Percentiles rank a stretch among this genome's conserved stretches.
Evolutionary conservation across 2,888 invertebrate genomes (phyloP).

Genomic region (Gibbula magus): DNA sequence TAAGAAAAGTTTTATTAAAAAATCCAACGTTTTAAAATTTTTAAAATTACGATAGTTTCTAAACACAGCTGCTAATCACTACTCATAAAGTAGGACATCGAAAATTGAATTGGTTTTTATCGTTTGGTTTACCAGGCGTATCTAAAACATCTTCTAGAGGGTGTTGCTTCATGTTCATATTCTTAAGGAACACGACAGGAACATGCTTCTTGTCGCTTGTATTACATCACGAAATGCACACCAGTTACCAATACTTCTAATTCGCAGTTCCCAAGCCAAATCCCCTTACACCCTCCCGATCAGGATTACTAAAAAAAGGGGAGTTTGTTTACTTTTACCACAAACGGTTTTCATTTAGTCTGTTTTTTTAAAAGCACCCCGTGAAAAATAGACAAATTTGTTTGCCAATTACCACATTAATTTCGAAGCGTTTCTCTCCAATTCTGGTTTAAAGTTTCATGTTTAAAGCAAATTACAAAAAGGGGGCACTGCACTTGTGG

Average conservation of each 20-base stretch:
- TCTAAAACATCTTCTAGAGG: too few species aligned
- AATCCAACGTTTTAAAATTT: too few species aligned
- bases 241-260: not conserved
- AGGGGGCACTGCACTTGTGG: not conserved
- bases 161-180: too few species aligned
- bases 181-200: too few species aligned
- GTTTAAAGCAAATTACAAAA: not conserved
- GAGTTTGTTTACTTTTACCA: slow-evolving; percentile 6
- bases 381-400: slow-evolving; percentile 1
- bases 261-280: not conserved
- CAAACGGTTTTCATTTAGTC: slow-evolving; percentile 6
- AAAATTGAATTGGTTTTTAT: too few species aligned
- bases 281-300: not conserved
- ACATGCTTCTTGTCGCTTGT: not conserved
- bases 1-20: too few species aligned
- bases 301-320: not conserved
- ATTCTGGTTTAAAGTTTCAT: slow-evolving; percentile 1
- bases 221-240: slow-evolving; percentile 2
- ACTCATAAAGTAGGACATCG: too few species aligned
- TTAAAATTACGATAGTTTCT: too few species aligned
- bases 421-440: not conserved
- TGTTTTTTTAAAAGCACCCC: not conserved
- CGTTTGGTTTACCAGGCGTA: too few species aligned
- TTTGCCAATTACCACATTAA: slow-evolving; percentile 11
- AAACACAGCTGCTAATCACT: too few species aligned